Percentiles rank a stretch among this genome's conserved stretches.
Conservation (phyloP, 1,140 invertebrate species). For the Caerostris darwini region DNA sequence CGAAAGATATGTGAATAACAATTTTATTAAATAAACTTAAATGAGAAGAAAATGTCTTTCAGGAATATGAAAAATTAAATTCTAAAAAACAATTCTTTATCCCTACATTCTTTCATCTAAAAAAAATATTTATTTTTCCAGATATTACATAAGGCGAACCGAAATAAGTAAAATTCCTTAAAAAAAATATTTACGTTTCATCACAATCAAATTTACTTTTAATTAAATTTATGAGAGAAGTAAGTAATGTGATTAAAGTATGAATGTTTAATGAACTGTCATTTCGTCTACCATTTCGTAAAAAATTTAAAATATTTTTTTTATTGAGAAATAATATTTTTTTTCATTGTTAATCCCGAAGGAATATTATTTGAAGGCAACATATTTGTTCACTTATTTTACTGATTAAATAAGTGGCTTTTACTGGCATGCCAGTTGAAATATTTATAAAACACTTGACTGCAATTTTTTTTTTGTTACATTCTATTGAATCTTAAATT, state of each 20-base stretch:
- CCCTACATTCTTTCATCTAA: not conserved
- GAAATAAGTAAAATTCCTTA: not conserved
- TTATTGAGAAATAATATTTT: not conserved
- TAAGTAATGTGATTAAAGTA: not conserved
- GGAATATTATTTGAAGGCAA: not conserved
- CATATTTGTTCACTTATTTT: not conserved
- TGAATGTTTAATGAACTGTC: not conserved
- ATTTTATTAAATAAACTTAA: too few species aligned
- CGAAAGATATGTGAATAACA: too few species aligned
- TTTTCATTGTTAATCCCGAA: not conserved
- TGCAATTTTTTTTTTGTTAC: not conserved
- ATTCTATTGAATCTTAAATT: not conserved
- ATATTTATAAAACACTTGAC: not conserved
- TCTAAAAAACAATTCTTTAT: not conserved
- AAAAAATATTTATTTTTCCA: not conserved
- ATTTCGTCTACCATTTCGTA: not conserved
- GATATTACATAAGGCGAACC: not conserved
- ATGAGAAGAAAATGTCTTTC: too few species aligned
- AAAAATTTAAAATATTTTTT: not conserved
- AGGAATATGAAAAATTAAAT: not conserved
- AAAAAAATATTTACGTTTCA: not conserved
- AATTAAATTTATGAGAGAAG: not conserved
- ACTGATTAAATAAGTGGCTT: not conserved
- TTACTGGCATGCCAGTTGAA: not conserved
- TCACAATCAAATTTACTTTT: not conserved